Evolutionary conservation across 2,113 vertebrate genomes (phyloP).

Genomic region (Passer domesticus): DNA sequence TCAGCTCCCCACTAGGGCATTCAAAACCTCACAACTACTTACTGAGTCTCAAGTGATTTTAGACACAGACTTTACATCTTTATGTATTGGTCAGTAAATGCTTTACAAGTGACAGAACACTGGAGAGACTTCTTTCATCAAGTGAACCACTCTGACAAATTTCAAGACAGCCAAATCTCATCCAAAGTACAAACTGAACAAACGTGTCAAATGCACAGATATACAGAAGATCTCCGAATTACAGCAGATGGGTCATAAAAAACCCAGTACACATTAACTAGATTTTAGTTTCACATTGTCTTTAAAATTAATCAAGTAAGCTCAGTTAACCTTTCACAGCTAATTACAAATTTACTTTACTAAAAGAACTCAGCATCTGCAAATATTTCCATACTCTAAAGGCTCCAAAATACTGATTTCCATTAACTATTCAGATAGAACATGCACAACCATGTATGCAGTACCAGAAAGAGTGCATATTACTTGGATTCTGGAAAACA

Average conservation of each 20-base stretch:
- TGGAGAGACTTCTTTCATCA: not conserved
- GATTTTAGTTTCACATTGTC: not conserved
- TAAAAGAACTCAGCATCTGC: not conserved
- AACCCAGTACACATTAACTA: not conserved
- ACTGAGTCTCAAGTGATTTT: not conserved
- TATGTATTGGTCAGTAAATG: not conserved
- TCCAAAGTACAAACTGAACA: not conserved
- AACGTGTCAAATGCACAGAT: not conserved
- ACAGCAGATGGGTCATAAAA: not conserved
- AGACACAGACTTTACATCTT: not conserved
- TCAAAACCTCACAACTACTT: not conserved
- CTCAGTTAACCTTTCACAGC: not conserved
- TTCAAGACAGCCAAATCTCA: not conserved
- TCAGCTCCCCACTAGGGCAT: not conserved
- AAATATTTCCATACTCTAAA: not conserved
- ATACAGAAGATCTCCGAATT: not conserved
- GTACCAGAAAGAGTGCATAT: not conserved
- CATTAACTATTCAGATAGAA: not conserved
- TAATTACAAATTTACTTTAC: not conserved
- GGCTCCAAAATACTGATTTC: not conserved
- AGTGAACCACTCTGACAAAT: not conserved
- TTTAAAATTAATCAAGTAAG: not conserved
- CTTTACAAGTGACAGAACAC: not conserved
- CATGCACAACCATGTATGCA: not conserved
- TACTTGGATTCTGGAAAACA: not conserved